Evolutionary conservation across 2,888 invertebrate genomes (phyloP), one percentile per base, ranked within the genome.

Genomic region (Choreutis nemorana): DNA sequence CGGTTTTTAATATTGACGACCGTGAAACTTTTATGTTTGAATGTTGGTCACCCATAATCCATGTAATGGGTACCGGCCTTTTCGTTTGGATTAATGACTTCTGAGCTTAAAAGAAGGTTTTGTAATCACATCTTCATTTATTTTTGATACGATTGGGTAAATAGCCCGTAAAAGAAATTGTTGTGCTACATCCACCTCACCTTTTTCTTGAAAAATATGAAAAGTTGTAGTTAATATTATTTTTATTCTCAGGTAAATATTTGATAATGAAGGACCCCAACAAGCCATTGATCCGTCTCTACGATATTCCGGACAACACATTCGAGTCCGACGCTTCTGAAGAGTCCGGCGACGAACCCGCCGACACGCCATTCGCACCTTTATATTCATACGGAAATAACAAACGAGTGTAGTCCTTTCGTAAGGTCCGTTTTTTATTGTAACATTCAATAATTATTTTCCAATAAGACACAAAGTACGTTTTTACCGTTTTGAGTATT

Each of bases 181-280:
- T n/a, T n/a, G n/a, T n/a, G n/a, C n/a, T n/a, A n/a, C n/a, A n/a
- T n/a, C n/a, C n/a, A n/a, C n/a, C n/a, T n/a, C n/a, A n/a, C n/a
- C n/a, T n/a, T n/a, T n/a, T n/a, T n/a, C n/a, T n/a, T n/a, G n/a
- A n/a, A n/a, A n/a, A n/a, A n/a, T n/a, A n/a, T n/a, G n/a, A n/a
- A n/a, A n/a, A n/a, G n/a, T n/a, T n/a, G n/a, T n/a, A n/a, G n/a
- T n/a, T n/a, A n/a, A n/a, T n/a, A n/a, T n/a, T n/a, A n/a, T n/a
- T n/a, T n/a, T n/a, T n/a, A n/a, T n/a, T 53, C 48, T 0, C 59
- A 80, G 81, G 80, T 39, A 91, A 91, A 67, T 98, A 96, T 72
- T 82, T 98, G 52, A 95, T 98, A 45, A 94, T 98, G 93, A 97
- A 98, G 77, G 97, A 98, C 71, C 98, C 98, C 3, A 98, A 97